Evolutionary conservation across 2,888 invertebrate species (phyloP).

Genomic region (Atethmia centrago): DNA sequence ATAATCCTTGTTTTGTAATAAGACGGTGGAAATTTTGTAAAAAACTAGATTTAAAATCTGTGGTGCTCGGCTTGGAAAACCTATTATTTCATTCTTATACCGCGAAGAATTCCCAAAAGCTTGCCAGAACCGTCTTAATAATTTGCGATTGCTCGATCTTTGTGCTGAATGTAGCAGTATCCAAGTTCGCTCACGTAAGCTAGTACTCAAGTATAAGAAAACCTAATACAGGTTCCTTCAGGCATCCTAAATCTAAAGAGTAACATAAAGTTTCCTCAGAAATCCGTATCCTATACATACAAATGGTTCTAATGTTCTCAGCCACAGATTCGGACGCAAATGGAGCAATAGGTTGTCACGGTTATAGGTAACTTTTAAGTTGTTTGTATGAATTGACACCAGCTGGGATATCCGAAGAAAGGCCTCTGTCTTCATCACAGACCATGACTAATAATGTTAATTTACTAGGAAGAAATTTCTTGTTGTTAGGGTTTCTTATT

Average conservation of each 20-base stretch:
- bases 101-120: background rate
- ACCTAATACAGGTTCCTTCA: conserved; percentile 5
- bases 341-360: background rate
- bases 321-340: conserved; percentile 6
- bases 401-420: background rate
- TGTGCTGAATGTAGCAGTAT: background rate
- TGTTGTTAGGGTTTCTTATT: too few species aligned
- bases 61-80: background rate
- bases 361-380: background rate
- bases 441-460: background rate
- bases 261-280: conserved; percentile 30
- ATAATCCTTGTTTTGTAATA: too few species aligned
- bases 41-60: background rate
- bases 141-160: background rate
- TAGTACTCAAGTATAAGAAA: background rate
- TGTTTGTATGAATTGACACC: background rate
- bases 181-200: background rate
- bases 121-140: too few species aligned
- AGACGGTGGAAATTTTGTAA: too few species aligned
- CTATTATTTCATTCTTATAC: background rate
- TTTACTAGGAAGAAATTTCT: too few species aligned
- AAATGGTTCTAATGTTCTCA: conserved; percentile 42
- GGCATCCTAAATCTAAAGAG: conserved; percentile 21
- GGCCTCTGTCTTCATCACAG: background rate
- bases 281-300: conserved; percentile 45